Conservation (phyloP, 2,888 invertebrate genomes). For the Drosophila mulleri region DNA sequence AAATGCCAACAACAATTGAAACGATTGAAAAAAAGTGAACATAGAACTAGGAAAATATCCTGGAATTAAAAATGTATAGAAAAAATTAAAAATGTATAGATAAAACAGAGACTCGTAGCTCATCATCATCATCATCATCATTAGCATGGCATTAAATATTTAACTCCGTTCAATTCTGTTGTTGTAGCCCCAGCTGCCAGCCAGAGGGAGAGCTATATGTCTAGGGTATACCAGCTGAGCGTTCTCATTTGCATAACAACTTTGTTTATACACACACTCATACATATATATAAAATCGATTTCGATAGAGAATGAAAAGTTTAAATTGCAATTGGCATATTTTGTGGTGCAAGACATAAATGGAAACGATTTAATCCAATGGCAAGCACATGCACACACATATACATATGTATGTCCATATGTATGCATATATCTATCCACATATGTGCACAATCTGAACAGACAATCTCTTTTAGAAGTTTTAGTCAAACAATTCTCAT, state of each 20-base stretch:
- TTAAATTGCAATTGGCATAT: constrained; percentile 35
- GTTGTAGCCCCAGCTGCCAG: not conserved
- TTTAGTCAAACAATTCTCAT: constrained; percentile 35
- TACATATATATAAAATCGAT: constrained; percentile 30
- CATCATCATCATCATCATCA: not conserved
- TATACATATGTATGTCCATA: not conserved
- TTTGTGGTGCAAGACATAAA: constrained; percentile 14
- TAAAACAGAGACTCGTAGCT: not conserved
- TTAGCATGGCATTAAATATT: not conserved
- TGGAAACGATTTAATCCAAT: constrained; percentile 13
- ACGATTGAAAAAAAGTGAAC: not conserved
- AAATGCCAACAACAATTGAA: constrained; percentile 3
- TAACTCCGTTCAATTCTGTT: not conserved
- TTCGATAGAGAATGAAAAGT: constrained; percentile 21
- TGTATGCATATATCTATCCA: not conserved
- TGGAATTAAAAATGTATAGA: not conserved
- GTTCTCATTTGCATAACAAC: constrained; percentile 29
- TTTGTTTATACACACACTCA: not conserved
- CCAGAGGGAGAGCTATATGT: not conserved
- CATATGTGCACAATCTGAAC: not conserved
- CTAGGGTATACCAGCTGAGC: constrained; percentile 9
- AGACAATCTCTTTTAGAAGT: constrained; percentile 38
- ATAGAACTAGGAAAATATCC: not conserved
- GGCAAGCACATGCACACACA: constrained; percentile 15
- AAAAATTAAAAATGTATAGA: not conserved